Evolutionary conservation across 2,113 vertebrate species (phyloP).

Genomic region (Noctilio leporinus): DNA sequence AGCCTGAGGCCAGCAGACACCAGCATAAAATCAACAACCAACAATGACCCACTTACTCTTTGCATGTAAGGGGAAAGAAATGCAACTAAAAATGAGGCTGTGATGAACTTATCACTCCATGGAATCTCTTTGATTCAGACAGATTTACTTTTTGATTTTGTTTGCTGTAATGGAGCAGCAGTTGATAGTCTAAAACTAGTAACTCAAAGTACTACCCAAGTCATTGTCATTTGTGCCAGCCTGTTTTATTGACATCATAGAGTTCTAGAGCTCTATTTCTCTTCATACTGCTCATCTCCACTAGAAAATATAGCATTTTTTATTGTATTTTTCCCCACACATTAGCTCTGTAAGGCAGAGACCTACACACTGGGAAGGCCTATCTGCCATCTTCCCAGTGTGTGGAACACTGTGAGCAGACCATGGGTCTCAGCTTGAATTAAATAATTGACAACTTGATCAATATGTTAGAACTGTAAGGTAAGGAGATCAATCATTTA

Average conservation of each 20-base stretch:
- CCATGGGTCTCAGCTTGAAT: not conserved
- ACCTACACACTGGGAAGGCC: no score
- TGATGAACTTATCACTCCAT: not conserved
- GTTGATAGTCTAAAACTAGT: constrained; percentile 2
- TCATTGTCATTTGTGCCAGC: not conserved
- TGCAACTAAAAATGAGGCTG: not conserved
- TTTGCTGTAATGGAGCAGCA: constrained; percentile 3
- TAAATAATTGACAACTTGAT: not conserved
- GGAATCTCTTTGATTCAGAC: constrained; percentile 2
- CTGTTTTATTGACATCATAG: not conserved
- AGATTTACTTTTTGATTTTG: constrained; percentile 2
- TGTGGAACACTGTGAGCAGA: not conserved
- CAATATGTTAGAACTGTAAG: constrained; percentile 7
- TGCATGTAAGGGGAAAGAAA: not conserved
- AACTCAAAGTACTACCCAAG: not conserved
- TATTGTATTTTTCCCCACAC: not conserved
- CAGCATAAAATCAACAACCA: not conserved
- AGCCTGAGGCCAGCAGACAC: not conserved
- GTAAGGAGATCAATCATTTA: not conserved
- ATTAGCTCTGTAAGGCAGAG: not conserved
- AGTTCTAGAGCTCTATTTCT: not conserved
- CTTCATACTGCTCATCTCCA: not conserved
- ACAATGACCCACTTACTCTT: not conserved
- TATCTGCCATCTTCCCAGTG: not conserved
- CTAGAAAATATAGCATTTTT: not conserved